phyloP scores from a whole-genome alignment of 1,140 invertebrate genomes.

The Wiebesia pumilae region DNA sequence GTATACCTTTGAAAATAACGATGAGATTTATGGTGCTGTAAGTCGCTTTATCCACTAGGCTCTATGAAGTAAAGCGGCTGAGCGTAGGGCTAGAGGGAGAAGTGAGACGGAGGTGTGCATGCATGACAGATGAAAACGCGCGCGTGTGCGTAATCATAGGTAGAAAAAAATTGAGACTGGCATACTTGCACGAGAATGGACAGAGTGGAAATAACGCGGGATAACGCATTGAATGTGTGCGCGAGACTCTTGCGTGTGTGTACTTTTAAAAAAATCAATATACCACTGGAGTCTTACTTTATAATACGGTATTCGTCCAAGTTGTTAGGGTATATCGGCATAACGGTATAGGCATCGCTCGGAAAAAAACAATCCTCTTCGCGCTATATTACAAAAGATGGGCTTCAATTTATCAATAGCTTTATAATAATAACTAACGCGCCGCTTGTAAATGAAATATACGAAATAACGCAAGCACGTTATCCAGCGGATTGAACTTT shows the following conservation, averaged over 20 bases:
- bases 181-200: neutral
- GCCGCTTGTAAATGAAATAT: no score
- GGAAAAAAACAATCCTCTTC: neutral
- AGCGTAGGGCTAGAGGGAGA: neutral
- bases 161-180: neutral
- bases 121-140: neutral
- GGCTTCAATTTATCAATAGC: neutral
- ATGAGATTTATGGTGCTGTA: conserved; percentile 54
- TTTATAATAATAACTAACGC: no score
- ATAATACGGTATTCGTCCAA: neutral
- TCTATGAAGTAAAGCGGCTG: neutral
- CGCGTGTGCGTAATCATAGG: neutral
- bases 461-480: neutral
- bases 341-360: neutral
- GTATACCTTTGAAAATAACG: conserved; percentile 46
- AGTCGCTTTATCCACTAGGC: conserved; percentile 38
- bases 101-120: neutral
- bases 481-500: neutral
- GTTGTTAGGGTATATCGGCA: no score
- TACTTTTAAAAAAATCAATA: neutral
- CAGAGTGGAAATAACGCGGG: neutral
- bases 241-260: no score
- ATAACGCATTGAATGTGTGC: neutral
- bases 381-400: neutral
- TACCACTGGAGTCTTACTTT: neutral